A percentile compares a stretch with the other conserved stretches of the same genome.
phyloP scores from a whole-genome alignment of 2,113 vertebrate species.

The Gambusia holbrooki region DNA sequence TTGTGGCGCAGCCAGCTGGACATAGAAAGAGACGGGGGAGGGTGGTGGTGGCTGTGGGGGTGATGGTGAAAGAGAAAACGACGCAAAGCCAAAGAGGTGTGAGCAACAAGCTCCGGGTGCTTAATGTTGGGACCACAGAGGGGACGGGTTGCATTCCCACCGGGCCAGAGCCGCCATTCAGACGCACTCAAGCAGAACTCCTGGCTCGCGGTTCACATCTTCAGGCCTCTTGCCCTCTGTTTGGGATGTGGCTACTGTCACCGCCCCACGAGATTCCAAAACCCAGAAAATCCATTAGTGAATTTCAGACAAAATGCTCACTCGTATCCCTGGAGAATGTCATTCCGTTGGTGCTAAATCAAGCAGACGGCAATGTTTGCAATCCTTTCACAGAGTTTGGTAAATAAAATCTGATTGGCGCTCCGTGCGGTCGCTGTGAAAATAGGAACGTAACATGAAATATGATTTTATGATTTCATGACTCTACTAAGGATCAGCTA shows the following conservation, averaged over 20 bases:
- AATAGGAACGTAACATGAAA: slow-evolving; percentile 8
- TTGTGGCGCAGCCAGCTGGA: slow-evolving; percentile 84
- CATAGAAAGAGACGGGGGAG: slow-evolving; percentile 80
- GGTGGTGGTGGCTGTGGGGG: slow-evolving; percentile 13
- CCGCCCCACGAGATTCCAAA: slow-evolving; percentile 46
- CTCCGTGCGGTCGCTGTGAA: neutral
- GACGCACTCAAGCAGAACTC: slow-evolving; percentile 80
- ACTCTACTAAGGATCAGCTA: neutral
- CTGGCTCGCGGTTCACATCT: slow-evolving; percentile 69
- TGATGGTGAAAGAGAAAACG: slow-evolving; percentile 61
- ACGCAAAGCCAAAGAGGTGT: slow-evolving; percentile 73
- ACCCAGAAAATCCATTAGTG: slow-evolving; percentile 42
- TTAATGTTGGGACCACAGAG: slow-evolving; percentile 55
- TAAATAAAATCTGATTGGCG: slow-evolving; percentile 53
- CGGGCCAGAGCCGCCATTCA: slow-evolving; percentile 73
- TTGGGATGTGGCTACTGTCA: slow-evolving; percentile 58
- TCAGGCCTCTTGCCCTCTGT: slow-evolving; percentile 47
- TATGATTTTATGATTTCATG: neutral
- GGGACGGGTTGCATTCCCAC: slow-evolving; percentile 55
- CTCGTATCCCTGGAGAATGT: slow-evolving; percentile 63
- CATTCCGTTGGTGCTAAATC: slow-evolving; percentile 60
- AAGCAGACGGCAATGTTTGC: slow-evolving; percentile 63
- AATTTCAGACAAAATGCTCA: slow-evolving; percentile 42
- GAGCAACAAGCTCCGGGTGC: slow-evolving; percentile 64
- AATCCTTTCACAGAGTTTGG: slow-evolving; percentile 47